phyloP scores from a whole-genome alignment of 2,888 invertebrate genomes.

The Galeruca laticollis region DNA sequence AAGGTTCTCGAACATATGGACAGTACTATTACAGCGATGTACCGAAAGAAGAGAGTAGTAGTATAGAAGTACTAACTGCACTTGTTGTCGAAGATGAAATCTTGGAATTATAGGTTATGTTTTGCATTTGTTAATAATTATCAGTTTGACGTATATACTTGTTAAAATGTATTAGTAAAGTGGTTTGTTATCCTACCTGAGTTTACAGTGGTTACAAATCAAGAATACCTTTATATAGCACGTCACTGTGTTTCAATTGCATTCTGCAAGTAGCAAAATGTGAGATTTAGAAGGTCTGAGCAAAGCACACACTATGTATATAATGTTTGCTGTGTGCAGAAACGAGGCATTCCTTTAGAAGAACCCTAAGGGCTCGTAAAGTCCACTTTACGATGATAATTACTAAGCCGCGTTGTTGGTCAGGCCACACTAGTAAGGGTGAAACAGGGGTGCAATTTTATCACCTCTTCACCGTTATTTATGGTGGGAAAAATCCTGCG shows the following conservation, averaged over 20 bases:
- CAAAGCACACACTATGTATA: constrained; percentile 21
- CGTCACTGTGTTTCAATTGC: constrained; percentile 19
- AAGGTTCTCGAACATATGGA: too few relatives aligned
- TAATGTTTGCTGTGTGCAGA: constrained; percentile 45
- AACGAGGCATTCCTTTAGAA: constrained; percentile 66
- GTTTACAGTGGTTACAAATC: too few relatives aligned
- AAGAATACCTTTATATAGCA: not conserved
- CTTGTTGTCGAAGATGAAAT: too few relatives aligned
- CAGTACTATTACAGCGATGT: too few relatives aligned
- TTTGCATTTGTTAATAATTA: too few relatives aligned
- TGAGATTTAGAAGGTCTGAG: not conserved
- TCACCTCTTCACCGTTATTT: constrained; percentile 36
- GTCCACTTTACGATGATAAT: constrained; percentile 68
- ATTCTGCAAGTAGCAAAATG: constrained; percentile 21
- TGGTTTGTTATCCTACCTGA: too few relatives aligned
- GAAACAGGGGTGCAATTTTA: constrained; percentile 31
- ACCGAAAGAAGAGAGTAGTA: too few relatives aligned
- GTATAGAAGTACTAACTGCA: too few relatives aligned
- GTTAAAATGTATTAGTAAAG: too few relatives aligned
- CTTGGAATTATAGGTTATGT: too few relatives aligned
- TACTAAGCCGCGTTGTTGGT: constrained; percentile 55
- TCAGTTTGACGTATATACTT: too few relatives aligned
- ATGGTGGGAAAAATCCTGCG: constrained; percentile 31
- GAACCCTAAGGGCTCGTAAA: constrained; percentile 65
- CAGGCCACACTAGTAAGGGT: constrained; percentile 25